Evolutionary conservation across 2,888 invertebrate genomes (phyloP).

Genomic region (Ennomos erosarius): DNA sequence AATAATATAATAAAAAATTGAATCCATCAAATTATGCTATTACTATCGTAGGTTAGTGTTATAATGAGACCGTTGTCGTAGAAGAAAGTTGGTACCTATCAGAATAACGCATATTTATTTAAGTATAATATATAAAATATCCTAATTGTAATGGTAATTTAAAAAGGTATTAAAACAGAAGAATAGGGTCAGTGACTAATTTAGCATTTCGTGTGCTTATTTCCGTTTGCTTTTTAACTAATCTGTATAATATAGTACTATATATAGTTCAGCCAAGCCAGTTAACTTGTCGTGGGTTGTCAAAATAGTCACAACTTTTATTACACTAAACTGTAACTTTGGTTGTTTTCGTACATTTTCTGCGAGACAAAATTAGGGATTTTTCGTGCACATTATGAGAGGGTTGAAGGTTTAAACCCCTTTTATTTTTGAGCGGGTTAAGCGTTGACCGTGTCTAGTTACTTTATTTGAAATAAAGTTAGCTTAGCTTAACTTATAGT

Average conservation of each 20-base stretch:
- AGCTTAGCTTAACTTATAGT: no score
- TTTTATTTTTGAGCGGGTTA: slow-evolving; percentile 15
- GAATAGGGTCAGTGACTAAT: no score
- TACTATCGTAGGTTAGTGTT: no score
- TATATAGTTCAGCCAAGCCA: slow-evolving; percentile 30
- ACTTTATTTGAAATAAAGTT: neutral
- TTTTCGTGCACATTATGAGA: slow-evolving; percentile 14
- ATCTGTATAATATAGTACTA: slow-evolving; percentile 10
- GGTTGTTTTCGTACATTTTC: slow-evolving; percentile 29
- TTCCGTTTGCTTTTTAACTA: neutral
- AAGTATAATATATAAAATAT: no score
- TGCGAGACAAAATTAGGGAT: slow-evolving; percentile 35
- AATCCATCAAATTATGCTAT: no score
- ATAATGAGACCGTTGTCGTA: no score
- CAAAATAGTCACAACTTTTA: slow-evolving; percentile 27
- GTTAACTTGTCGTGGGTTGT: slow-evolving; percentile 33
- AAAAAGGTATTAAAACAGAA: no score
- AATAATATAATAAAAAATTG: no score
- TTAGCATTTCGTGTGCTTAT: neutral
- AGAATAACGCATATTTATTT: no score
- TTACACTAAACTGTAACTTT: neutral
- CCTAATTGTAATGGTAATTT: no score
- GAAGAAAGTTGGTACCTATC: no score
- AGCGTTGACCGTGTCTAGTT: slow-evolving; percentile 2
- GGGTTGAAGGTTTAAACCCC: slow-evolving; percentile 11